These are phyloP conservation scores for Drosophila incognita DNA, from an alignment of 2,888 invertebrate species.

Conservation along the genomic window DNA sequence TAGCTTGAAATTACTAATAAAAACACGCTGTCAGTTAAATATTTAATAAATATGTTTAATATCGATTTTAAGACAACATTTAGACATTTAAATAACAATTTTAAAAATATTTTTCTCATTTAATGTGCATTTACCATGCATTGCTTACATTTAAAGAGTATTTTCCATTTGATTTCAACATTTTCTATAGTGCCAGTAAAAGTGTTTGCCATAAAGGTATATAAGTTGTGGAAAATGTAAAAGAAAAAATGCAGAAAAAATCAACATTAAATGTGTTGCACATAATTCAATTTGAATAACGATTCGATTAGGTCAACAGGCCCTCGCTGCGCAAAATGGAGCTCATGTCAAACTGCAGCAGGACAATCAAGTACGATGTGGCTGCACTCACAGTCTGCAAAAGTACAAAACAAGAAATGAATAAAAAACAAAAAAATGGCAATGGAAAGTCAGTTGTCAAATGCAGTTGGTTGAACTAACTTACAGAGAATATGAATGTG, in stretches of 20 bases:
- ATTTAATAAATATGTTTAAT: not conserved
- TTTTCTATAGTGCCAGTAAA: conserved; percentile 7
- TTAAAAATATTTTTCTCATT: not conserved
- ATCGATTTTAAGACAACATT: not conserved
- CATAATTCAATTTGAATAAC: conserved; percentile 40
- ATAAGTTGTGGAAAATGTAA: conserved; percentile 5
- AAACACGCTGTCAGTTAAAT: not conserved
- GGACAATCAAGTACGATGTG: conserved; percentile 85
- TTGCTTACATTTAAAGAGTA: conserved; percentile 9
- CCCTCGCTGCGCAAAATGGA: conserved; percentile 80
- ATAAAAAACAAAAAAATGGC: not conserved
- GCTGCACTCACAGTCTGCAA: conserved; percentile 84
- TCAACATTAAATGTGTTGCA: not conserved
- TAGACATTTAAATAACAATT: not conserved
- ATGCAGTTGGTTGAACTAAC: conserved; percentile 11
- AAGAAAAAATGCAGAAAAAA: conserved; percentile 4
- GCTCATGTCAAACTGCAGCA: conserved; percentile 85
- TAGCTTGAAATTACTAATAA: not conserved
- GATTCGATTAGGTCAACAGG: conserved; percentile 59
- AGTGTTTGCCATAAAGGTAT: conserved; percentile 8
- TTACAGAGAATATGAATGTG: conserved; percentile 85
- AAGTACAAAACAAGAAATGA: not conserved
- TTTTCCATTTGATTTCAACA: not conserved
- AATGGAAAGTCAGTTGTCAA: not conserved
- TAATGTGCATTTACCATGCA: not conserved